A percentile compares a stretch with the other conserved stretches of the same genome.
phyloP scores from a whole-genome alignment of 2,888 invertebrate species.

The Stenurella melanura region DNA sequence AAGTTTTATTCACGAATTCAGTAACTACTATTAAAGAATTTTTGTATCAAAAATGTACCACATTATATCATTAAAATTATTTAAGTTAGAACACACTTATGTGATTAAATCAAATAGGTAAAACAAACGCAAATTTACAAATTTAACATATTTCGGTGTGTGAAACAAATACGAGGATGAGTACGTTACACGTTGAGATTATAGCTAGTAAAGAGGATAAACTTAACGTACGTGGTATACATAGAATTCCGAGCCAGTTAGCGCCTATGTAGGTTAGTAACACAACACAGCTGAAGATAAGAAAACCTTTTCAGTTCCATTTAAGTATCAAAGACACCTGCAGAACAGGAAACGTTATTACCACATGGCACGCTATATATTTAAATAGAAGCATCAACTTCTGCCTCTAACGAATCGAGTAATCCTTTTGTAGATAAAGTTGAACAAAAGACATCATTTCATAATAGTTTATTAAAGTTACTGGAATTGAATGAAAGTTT shows the following conservation, averaged over 20 bases:
- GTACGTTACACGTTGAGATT: slow-evolving; percentile 8
- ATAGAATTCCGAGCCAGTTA: not conserved
- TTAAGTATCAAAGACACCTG: slow-evolving; percentile 53
- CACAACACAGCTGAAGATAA: slow-evolving; percentile 30
- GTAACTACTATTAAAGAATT: too few species aligned
- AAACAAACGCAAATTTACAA: too few species aligned
- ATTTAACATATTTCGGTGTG: too few species aligned
- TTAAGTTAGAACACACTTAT: too few species aligned
- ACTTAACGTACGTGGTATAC: slow-evolving; percentile 7
- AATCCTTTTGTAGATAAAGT: slow-evolving; percentile 16
- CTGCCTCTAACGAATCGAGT: not conserved
- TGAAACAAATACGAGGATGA: too few species aligned
- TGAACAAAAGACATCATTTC: slow-evolving; percentile 1
- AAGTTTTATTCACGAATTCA: too few species aligned
- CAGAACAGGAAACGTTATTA: slow-evolving; percentile 50
- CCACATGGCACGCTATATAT: slow-evolving; percentile 52
- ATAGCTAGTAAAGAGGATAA: slow-evolving; percentile 17
- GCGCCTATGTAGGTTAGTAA: slow-evolving; percentile 30
- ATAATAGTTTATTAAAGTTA: slow-evolving; percentile 2
- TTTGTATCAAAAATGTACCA: too few species aligned
- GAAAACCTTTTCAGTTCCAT: slow-evolving; percentile 11
- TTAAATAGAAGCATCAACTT: slow-evolving; percentile 30
- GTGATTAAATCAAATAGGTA: too few species aligned
- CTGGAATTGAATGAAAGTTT: not conserved
- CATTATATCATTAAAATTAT: too few species aligned